phyloP scores from a whole-genome alignment of 2,888 invertebrate species.

The Drosophila mettleri region DNA sequence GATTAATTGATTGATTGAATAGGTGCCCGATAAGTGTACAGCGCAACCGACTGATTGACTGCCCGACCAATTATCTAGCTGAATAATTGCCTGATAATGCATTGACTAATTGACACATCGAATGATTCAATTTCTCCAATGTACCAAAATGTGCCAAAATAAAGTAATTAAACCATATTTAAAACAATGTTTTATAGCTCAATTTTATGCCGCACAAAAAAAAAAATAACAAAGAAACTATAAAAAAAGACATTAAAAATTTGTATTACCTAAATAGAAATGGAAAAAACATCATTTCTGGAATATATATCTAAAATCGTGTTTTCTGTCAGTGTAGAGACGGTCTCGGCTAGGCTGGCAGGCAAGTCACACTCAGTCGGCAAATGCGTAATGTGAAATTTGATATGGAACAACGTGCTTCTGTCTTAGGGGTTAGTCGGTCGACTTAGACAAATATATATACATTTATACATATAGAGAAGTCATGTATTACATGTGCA shows the following conservation, averaged over 20 bases:
- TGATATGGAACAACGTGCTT: conserved; percentile 31
- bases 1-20: background rate
- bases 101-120: background rate
- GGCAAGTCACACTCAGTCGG: background rate
- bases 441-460: conserved; percentile 8
- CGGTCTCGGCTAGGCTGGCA: conserved; percentile 3
- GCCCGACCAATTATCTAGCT: background rate
- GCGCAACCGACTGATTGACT: background rate
- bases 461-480: background rate
- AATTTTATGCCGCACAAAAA: background rate
- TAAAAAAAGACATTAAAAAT: background rate
- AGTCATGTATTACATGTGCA: background rate
- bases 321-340: conserved; percentile 40
- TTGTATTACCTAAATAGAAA: background rate
- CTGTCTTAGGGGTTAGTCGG: conserved; percentile 38
- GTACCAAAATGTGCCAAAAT: background rate
- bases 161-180: background rate
- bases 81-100: background rate
- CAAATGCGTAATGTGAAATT: conserved; percentile 44
- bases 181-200: background rate
- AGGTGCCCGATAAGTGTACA: background rate
- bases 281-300: no score
- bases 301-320: background rate
- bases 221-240: background rate
- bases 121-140: background rate